Conservation (phyloP, 2,797 vertebrate species). For the Centroberyx gerrardi region DNA sequence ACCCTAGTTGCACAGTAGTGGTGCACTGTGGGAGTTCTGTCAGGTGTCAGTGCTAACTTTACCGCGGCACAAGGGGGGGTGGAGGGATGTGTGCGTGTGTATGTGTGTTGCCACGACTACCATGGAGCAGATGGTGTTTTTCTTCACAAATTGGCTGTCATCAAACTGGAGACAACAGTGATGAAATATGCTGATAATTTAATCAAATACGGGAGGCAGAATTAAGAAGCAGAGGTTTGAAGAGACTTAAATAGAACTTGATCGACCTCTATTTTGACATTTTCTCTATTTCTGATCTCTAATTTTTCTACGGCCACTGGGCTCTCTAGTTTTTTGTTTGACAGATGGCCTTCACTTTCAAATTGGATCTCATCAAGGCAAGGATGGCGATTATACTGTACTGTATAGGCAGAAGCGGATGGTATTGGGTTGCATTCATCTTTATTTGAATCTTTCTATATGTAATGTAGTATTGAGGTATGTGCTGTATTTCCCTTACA, state of each 20-base stretch:
- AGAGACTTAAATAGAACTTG: conserved; percentile 1
- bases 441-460: no score
- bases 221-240: not conserved
- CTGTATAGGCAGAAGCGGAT: no score
- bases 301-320: not conserved
- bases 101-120: conserved; percentile 18
- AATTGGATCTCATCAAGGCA: no score
- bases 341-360: no score
- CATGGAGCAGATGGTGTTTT: conserved; percentile 52
- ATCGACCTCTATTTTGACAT: not conserved
- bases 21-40: conserved; percentile 53
- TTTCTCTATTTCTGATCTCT: not conserved
- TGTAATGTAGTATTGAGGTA: no score
- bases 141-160: conserved; percentile 34
- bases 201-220: conserved; percentile 10
- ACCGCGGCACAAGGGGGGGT: conserved; percentile 22
- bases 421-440: no score
- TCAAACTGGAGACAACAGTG: conserved; percentile 27
- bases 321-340: not conserved
- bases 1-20: conserved; percentile 15
- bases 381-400: no score
- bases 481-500: no score
- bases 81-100: not conserved
- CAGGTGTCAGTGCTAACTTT: conserved; percentile 57
- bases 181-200: conserved; percentile 37